Evolutionary conservation across 2,113 vertebrate species (phyloP), one percentile per base, ranked within the genome.

Genomic region (Syngnathus scovelli): DNA sequence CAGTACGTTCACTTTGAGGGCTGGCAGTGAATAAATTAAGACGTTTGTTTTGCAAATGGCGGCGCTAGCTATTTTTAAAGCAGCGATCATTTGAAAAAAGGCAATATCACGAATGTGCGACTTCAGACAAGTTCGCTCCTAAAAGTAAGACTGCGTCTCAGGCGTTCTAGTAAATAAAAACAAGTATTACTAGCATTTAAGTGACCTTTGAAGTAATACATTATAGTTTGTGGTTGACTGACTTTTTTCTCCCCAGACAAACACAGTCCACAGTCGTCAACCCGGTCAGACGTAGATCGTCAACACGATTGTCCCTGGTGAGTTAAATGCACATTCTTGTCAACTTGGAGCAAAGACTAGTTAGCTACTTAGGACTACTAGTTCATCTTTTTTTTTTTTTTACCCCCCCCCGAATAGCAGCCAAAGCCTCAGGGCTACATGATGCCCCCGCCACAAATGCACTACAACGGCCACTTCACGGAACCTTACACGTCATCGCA

Each of bases 401-500:
- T n/a, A n/a, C n/a, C 11, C 11, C 10, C 15, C 16, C 66, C 75
- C 86, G 71, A 68, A 82, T 66, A 66, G 21, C 81, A 98, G 95
- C 93, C 94, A 71, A 96, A 95, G 79, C 93, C 94, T 51, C 97
- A 95, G 77, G 86, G 92, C 72, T 99, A 93, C 66, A 94, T 92
- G 94, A 94, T 96, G 94, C 87, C 95, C 12, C 91, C 94, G 58
- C 92, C 93, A 41, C 95, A 93, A 77, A 91, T 96, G 84, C 95
- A 97, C 87, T 99, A 98, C 87, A 98, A 95, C 55, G 95, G 96
- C 77, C 97, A 97, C 78, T 98, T 93, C 76, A 90, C 89, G 19
- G 96, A 99, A 68, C 94, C 94, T 1, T 98, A 96, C 84, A 92
- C 94, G 33, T 95, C 95, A 19, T 98, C 96, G 44, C 95, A 98